Conservation (phyloP, 2,797 vertebrate species). For the Microctenopoma lineatum region DNA sequence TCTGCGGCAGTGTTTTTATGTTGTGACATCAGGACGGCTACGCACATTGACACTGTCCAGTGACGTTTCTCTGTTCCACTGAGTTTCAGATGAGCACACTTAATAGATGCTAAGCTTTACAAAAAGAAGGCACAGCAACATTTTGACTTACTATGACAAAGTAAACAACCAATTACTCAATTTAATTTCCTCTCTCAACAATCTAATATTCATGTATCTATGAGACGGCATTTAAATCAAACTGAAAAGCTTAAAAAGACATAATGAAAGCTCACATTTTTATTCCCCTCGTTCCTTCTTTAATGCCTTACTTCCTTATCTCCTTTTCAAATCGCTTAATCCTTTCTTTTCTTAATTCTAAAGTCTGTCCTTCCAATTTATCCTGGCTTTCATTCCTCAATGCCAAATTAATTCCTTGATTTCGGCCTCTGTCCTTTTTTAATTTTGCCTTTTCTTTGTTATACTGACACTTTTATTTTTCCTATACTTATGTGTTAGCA, state of each 20-base stretch:
- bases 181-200: not conserved
- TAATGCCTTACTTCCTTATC: not conserved
- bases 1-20: conserved; percentile 22
- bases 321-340: not conserved
- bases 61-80: conserved; percentile 45
- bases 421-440: not conserved
- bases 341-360: not conserved
- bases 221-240: not conserved
- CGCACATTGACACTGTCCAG: conserved; percentile 27
- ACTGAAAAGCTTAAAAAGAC: not conserved
- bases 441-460: too few species aligned
- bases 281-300: not conserved
- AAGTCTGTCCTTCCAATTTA: not conserved
- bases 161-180: not conserved
- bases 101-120: conserved; percentile 53
- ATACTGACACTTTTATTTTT: too few species aligned
- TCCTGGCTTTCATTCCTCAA: too few species aligned
- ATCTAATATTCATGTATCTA: not conserved
- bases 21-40: conserved; percentile 53
- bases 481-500: too few species aligned
- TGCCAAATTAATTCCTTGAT: not conserved
- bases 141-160: conserved; percentile 12
- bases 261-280: not conserved
- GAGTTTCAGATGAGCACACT: conserved; percentile 34
- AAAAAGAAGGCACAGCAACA: not conserved